Conservation (phyloP, 2,888 invertebrate species). For the Seira musarum region DNA sequence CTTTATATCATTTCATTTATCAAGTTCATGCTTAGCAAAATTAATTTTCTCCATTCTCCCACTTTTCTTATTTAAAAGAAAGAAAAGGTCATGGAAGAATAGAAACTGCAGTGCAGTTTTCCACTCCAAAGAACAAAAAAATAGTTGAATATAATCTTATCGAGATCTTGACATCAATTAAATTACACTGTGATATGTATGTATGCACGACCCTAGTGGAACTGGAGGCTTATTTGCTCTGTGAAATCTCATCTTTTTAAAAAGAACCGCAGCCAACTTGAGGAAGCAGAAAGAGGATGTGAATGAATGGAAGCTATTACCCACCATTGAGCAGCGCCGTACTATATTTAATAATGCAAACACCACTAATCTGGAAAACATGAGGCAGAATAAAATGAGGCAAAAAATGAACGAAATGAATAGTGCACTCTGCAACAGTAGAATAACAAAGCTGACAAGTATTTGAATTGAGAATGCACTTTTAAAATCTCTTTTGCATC, state of each 20-base stretch:
- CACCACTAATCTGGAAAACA: neutral
- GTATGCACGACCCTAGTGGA: too few species aligned
- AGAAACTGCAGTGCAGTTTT: conserved; percentile 30
- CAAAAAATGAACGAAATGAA: neutral
- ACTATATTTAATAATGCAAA: too few species aligned
- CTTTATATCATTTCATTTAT: neutral
- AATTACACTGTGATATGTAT: neutral
- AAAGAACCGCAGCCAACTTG: too few species aligned
- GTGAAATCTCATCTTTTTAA: too few species aligned
- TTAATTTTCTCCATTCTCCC: neutral
- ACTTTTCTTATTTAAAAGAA: neutral
- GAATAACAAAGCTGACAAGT: neutral
- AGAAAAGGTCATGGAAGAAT: conserved; percentile 37
- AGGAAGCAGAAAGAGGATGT: too few species aligned
- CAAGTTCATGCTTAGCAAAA: conserved; percentile 3
- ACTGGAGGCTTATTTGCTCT: too few species aligned
- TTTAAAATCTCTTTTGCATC: neutral
- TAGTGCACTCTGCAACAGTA: neutral
- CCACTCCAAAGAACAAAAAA: neutral
- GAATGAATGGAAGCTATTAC: too few species aligned
- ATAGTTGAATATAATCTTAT: neutral
- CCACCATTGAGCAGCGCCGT: too few species aligned
- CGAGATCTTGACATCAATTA: conserved; percentile 7
- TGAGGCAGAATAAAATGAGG: conserved; percentile 1
- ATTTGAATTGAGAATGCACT: neutral